phyloP scores from a whole-genome alignment of 2,797 vertebrate genomes.

The Pangasius macronema region DNA sequence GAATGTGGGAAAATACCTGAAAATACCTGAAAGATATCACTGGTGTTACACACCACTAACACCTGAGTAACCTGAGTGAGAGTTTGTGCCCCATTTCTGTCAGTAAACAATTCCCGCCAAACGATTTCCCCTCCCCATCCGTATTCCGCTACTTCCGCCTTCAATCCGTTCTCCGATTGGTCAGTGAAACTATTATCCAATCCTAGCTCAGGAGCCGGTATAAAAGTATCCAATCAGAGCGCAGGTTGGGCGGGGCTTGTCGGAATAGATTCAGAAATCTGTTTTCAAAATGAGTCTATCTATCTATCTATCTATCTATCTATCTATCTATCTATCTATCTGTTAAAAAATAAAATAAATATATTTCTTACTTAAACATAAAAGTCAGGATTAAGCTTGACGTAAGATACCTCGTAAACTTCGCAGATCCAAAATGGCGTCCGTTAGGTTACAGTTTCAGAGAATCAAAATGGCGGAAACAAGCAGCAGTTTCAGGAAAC shows the following conservation, averaged over 20 bases:
- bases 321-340: no score
- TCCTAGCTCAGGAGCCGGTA: neutral
- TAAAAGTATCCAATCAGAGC: neutral
- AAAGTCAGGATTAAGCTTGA: neutral
- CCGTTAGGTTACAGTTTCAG: constrained; percentile 56
- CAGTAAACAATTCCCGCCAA: constrained; percentile 14
- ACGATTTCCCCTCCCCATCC: neutral
- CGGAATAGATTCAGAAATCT: neutral
- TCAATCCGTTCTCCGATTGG: neutral
- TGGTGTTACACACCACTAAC: neutral
- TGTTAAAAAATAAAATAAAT: no score
- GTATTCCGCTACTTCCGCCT: neutral
- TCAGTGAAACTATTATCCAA: neutral
- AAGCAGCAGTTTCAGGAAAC: neutral
- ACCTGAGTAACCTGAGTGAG: neutral
- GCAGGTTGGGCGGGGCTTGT: neutral
- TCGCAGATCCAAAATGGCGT: constrained; percentile 42
- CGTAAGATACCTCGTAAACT: neutral
- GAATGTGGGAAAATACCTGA: no score
- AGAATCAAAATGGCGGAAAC: constrained; percentile 49
- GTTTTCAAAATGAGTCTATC: no score
- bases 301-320: no score
- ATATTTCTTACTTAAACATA: neutral
- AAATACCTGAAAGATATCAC: no score
- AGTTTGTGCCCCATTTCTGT: neutral